Conservation (phyloP, 2,888 invertebrate species). For the Epistrophella euchroma region DNA sequence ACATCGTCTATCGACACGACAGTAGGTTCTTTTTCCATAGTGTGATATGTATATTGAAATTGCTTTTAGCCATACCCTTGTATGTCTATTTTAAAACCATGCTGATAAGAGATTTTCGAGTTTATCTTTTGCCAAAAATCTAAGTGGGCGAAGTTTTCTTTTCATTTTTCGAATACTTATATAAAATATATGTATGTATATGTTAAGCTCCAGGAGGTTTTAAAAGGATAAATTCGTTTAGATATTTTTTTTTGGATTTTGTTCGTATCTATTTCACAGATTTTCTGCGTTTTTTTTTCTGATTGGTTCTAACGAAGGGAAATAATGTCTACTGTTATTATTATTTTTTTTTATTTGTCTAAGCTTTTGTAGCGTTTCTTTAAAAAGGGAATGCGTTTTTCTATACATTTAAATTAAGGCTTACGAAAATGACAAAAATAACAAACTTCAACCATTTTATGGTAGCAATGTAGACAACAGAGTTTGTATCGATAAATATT, state of each 20-base stretch:
- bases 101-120: slow-evolving; percentile 19
- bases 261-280: slow-evolving; percentile 8
- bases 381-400: neutral
- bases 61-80: neutral
- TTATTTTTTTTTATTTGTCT: slow-evolving; percentile 5
- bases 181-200: neutral
- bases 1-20: too few relatives aligned
- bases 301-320: slow-evolving; percentile 7
- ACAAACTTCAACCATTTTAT: slow-evolving; percentile 19
- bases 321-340: slow-evolving; percentile 23
- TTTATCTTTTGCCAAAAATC: neutral
- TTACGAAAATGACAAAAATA: slow-evolving; percentile 2
- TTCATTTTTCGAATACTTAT: neutral
- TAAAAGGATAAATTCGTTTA: slow-evolving; percentile 43
- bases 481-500: neutral
- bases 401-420: slow-evolving; percentile 28
- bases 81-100: slow-evolving; percentile 41
- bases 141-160: neutral
- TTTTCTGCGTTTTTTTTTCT: slow-evolving; percentile 23
- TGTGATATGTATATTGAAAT: neutral
- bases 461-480: slow-evolving; percentile 3
- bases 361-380: neutral
- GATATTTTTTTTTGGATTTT: slow-evolving; percentile 34
- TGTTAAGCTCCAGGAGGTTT: slow-evolving; percentile 8
- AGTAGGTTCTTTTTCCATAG: neutral